A percentile compares a stretch with the other conserved stretches of the same genome.
Conservation (phyloP, 1,140 invertebrate genomes). For the Dreissena polymorpha region DNA sequence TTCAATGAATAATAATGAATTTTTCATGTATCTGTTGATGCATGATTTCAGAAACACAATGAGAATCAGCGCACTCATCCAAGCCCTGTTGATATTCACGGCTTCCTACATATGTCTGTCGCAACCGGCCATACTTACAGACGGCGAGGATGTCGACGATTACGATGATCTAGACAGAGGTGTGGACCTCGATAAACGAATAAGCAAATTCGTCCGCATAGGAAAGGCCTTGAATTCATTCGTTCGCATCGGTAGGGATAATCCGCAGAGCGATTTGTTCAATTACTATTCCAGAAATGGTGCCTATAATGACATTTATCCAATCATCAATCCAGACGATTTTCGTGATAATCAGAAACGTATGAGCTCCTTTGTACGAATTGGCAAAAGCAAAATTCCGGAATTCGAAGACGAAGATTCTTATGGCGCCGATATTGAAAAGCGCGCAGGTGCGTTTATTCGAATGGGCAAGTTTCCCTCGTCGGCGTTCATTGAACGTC, state of each 20-base stretch:
- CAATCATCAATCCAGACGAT: not conserved
- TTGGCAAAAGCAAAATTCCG: not conserved
- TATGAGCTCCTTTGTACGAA: conserved; percentile 32
- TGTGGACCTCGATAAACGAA: conserved; percentile 28
- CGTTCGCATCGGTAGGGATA: conserved; percentile 39
- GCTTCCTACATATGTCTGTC: too few relatives aligned
- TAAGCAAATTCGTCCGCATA: conserved; percentile 53
- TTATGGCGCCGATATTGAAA: not conserved
- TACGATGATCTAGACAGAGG: not conserved
- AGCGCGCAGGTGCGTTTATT: conserved; percentile 39
- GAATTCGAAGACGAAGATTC: conserved; percentile 1
- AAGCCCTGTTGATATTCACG: too few relatives aligned
- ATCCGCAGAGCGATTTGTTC: conserved; percentile 2
- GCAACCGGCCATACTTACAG: not conserved
- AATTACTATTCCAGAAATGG: conserved; percentile 8
- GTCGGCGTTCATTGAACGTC: conserved; percentile 14
- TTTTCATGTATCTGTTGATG: too few relatives aligned
- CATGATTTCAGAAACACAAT: too few relatives aligned
- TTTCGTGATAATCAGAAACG: not conserved
- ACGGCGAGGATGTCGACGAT: conserved; percentile 1
- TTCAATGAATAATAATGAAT: too few relatives aligned
- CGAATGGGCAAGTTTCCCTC: conserved; percentile 50
- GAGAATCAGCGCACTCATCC: too few relatives aligned
- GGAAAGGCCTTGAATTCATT: conserved; percentile 49
- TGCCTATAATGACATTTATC: conserved; percentile 16